Evolutionary conservation across 2,113 vertebrate genomes (phyloP).

Genomic region (Copsychus sechellarum): DNA sequence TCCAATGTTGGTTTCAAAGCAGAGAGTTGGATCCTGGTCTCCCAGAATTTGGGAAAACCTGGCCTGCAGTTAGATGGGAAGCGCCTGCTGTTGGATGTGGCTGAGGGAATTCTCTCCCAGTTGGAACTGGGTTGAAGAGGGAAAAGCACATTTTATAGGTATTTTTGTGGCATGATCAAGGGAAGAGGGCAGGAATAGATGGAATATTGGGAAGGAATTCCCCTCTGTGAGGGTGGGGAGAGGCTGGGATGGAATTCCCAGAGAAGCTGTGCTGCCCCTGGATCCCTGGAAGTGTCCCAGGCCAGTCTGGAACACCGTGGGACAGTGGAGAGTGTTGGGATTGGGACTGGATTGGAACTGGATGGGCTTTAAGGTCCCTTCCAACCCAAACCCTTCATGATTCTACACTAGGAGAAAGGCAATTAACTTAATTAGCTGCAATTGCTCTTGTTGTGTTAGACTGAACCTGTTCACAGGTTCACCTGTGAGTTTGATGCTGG

Average conservation of each 20-base stretch:
- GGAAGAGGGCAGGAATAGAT: too few species aligned
- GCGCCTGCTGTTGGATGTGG: neutral
- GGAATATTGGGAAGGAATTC: neutral
- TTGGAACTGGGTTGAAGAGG: neutral
- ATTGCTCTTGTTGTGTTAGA: neutral
- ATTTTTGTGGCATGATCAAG: accelerated
- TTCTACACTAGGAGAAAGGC: neutral
- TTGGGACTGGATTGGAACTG: neutral
- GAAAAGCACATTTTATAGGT: neutral
- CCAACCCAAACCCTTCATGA: neutral
- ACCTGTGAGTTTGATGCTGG: neutral
- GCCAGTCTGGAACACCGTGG: neutral
- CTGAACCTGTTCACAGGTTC: neutral
- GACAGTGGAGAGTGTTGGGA: accelerated
- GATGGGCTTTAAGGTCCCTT: neutral
- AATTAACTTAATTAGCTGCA: neutral
- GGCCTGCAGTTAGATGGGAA: neutral
- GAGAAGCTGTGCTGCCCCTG: neutral
- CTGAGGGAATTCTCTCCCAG: neutral
- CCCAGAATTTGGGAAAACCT: accelerated
- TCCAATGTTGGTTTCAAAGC: neutral
- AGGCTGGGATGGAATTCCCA: neutral
- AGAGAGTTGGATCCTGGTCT: neutral
- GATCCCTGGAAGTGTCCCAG: neutral
- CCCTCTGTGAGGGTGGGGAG: neutral